Evolutionary conservation across 2,797 vertebrate genomes (phyloP), one percentile per base, ranked within the genome.

Genomic region (Hylomyscus alleni): DNA sequence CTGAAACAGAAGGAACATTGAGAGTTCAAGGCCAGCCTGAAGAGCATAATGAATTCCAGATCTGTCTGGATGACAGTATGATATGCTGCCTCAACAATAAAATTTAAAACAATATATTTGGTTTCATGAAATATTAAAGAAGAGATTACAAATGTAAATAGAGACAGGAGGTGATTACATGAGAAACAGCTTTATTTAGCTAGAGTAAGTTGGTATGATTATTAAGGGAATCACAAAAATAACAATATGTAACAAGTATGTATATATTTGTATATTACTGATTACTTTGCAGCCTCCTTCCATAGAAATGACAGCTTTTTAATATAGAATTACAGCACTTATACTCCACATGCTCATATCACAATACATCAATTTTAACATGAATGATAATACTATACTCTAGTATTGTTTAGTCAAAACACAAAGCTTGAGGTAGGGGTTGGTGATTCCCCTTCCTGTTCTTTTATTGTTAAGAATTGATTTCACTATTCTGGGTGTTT

Each of bases 111-210:
- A 47, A 47, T 47, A 47, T 75, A 69, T 83, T 97, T 8, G 47
- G 1, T 26, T 95, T 95, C 54, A 72, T 93, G 11, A 93, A 96
- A 84, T 95, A 76, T 56, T 88, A 9, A 19, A 67, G 15, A 22
- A 34, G 50, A 91, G 29, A 88, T 67, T 91, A 91, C 47, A 26
- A 93, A 78, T 82, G 6, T 80, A 94, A 85, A 89, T 77, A 58
- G 65, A 89, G 86, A 40, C 44, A 85, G 60, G 8, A 83, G 83
- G 13, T 15, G 89, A 50, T 58, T 69, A 90, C 80, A 82, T 1
- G 11, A 90, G 6, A 15, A 77, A 2, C 7, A 56, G n/a, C 44
- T 90, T 11, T 81, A 1, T 91, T 15, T 37, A 88, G 89, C 9
- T 95, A 50, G 6, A 94, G 1, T 89, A 87, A 40, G 0, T 75